phyloP scores from a whole-genome alignment of 2,888 invertebrate species.

The Ernsta delagoae region DNA sequence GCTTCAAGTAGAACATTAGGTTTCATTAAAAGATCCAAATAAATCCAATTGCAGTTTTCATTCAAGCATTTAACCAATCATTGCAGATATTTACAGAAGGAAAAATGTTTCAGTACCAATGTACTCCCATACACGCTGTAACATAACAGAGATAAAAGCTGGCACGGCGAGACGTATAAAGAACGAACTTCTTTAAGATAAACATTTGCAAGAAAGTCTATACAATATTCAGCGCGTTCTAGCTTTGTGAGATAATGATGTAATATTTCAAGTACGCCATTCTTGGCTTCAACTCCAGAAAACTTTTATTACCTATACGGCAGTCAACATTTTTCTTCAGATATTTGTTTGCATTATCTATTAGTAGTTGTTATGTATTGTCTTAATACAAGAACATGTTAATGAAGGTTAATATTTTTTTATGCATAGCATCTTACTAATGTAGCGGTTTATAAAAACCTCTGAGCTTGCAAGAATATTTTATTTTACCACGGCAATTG shows the following conservation, averaged over 20 bases:
- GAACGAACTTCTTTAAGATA: constrained; percentile 23
- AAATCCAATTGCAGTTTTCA: too few relatives aligned
- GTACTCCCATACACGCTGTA: background rate
- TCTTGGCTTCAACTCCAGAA: constrained; percentile 51
- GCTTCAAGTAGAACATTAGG: constrained; percentile 2
- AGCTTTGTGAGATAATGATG: constrained; percentile 48
- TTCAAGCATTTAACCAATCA: too few relatives aligned
- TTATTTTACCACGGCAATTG: constrained; percentile 21
- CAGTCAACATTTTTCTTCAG: constrained; percentile 17
- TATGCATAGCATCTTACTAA: too few relatives aligned
- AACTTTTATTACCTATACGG: constrained; percentile 47
- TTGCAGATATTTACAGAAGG: too few relatives aligned
- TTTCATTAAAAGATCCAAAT: background rate
- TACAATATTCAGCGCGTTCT: constrained; percentile 41
- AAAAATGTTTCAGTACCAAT: too few relatives aligned
- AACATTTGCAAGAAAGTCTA: constrained; percentile 37
- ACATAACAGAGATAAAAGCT: constrained; percentile 4
- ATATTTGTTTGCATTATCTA: constrained; percentile 1
- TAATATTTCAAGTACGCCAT: constrained; percentile 50
- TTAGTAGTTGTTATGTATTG: background rate
- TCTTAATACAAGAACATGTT: background rate
- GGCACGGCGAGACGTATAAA: background rate
- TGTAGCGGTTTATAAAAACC: constrained; percentile 9
- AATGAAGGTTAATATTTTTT: too few relatives aligned
- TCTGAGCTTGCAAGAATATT: constrained; percentile 22